Evolutionary conservation across 1,140 invertebrate genomes (phyloP), one percentile per base, ranked within the genome.

Genomic region (Archegozetes longisetosus): DNA sequence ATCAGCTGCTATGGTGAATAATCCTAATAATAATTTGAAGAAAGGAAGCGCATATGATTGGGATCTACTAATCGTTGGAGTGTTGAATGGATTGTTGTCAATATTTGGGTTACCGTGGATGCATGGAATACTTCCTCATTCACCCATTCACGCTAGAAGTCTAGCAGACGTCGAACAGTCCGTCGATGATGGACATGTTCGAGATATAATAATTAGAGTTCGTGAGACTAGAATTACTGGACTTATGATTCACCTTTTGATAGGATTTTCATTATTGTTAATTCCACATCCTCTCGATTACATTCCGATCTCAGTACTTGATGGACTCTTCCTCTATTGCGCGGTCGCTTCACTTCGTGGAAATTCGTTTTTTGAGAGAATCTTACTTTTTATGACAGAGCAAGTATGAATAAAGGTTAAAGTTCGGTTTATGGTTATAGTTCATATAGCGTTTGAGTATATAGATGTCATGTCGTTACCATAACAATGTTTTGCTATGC

Each of bases 301-400:
- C 67, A 81, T 82, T 60, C 80, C 80, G 50, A 75, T 75, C 1
- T 74, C 81, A 2, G 80, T 82, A 24, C 73, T 82, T 2, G 77
- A 81, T 66, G 80, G 80, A 22, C 72, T 83, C 14, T 82, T 83
- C 68, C 73, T 82, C 25, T 82, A 80, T 66, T 78, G 82, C 70
- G 80, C 80, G 13, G 72, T 82, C 53, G 80, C 79, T 3, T 78
- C 79, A 28, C 72, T 82, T 46, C 76, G 76, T 63, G 79, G 79
- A 29, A 82, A 81, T 69, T 79, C 82, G 68, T 76, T 82, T 72
- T 81, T 81, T 68, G 80, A 82, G 66, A 70, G 80, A 61, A 75
- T 82, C 17, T 72, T 77, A 20, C 71, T 82, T 13, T 71, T 82
- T 24, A 77, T 82, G 62, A 82, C 79, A 65, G 80, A 82, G 71